phyloP scores from a whole-genome alignment of 2,888 invertebrate genomes.

The Scelioninae gen. 1 region DNA sequence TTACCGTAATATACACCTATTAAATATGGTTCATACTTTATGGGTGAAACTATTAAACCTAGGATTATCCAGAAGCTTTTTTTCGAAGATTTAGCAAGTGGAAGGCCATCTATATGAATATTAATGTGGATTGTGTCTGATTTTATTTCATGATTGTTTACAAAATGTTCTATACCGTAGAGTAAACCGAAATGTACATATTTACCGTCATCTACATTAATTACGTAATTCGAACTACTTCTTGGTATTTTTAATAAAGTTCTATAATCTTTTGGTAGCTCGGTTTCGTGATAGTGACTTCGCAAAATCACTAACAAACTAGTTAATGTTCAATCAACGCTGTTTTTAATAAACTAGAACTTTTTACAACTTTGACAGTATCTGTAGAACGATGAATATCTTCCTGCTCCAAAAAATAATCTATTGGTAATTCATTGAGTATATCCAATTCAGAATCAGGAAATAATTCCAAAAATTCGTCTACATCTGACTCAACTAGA shows the following conservation, averaged over 20 bases:
- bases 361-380: no score
- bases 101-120: slow-evolving; percentile 43
- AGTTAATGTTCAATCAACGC: background rate
- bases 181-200: slow-evolving; percentile 16
- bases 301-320: slow-evolving; percentile 6
- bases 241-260: slow-evolving; percentile 17
- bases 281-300: background rate
- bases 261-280: slow-evolving; percentile 16
- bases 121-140: slow-evolving; percentile 11
- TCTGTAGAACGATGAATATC: no score
- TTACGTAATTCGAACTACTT: slow-evolving; percentile 4
- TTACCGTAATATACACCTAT: slow-evolving; percentile 34
- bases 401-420: no score
- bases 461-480: no score
- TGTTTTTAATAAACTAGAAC: no score
- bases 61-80: slow-evolving; percentile 32
- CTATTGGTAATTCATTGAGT: no score
- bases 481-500: no score
- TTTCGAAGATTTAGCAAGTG: slow-evolving; percentile 27
- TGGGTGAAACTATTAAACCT: slow-evolving; percentile 1
- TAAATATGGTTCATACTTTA: slow-evolving; percentile 17
- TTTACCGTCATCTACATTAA: slow-evolving; percentile 14
- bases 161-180: slow-evolving; percentile 30
- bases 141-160: background rate
- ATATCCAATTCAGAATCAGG: no score